Evolutionary conservation across 2,113 vertebrate species (phyloP), one percentile per base, ranked within the genome.

Genomic region (Zonotrichia leucophrys): DNA sequence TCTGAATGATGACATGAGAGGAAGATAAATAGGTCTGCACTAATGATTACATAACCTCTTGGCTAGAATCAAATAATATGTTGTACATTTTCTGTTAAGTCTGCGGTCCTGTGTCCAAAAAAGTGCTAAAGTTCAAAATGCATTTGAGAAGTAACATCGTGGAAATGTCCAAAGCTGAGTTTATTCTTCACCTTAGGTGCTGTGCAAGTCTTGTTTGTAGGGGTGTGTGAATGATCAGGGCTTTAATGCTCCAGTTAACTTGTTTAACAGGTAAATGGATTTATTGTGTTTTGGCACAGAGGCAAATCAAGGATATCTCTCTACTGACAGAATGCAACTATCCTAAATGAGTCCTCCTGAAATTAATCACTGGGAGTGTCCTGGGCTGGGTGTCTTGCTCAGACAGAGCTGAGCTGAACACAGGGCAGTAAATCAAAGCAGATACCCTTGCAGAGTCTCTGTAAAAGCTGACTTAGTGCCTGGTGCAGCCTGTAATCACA

Each of bases 21-120:
- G 78, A 59, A 93, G 90, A 93, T 81, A 95, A 95, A 96, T 92
- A 62, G 70, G 46, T 74, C 56, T 67, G 25, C 12, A 33, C 15
- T 74, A 87, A 88, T 82, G 80, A 79, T 93, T 90, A 64, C 15
- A 28, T 75, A 67, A 42, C n/a, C n/a, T 94, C 74, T 95, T 78
- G 76, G 68, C 81, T 91, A 69, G 76, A 94, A 67, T 70, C 30
- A 47, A 91, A 88, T 49, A 63, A 86, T 73, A 31, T 33, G 24
- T 80, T 85, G 58, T 35, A 56, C 15, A 31, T 83, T 92, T 91
- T 73, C 19, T 55, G 49, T 58, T 74, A 77, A 75, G 55, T 64
- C 22, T 75, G 21, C 4, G 52, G 73, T 70, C 28, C 66, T 83
- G 27, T 52, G 39, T 47, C 47, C 72, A 83, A 93, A 89, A 15